Evolutionary conservation across 1,140 invertebrate species (phyloP).

Genomic region (Saccostrea echinata): DNA sequence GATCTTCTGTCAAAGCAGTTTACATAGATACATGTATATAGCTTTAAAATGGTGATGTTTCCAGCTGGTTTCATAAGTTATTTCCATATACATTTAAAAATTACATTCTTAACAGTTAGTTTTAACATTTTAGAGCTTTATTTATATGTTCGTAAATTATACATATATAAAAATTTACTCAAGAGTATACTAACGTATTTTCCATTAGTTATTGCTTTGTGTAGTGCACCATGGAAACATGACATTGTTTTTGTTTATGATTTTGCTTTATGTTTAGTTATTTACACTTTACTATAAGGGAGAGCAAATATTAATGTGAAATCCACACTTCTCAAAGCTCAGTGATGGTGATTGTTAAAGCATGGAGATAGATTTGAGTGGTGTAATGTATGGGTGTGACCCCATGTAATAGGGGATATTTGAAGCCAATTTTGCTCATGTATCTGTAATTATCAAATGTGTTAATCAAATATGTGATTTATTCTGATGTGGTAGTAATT

Average conservation of each 20-base stretch:
- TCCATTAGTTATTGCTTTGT: not conserved
- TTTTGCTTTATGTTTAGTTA: not conserved
- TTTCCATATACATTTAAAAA: not conserved
- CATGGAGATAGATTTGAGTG: not conserved
- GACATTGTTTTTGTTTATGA: not conserved
- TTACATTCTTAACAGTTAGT: not conserved
- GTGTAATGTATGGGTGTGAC: not conserved
- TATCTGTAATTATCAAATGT: too few relatives aligned
- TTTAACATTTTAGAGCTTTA: not conserved
- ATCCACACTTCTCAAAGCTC: slow-evolving; percentile 20
- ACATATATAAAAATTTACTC: not conserved
- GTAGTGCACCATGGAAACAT: not conserved
- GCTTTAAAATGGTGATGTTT: not conserved
- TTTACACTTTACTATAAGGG: slow-evolving; percentile 23
- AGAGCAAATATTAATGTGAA: slow-evolving; percentile 25
- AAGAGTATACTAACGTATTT: too few relatives aligned
- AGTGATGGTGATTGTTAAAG: not conserved
- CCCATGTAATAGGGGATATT: not conserved
- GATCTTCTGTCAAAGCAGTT: too few relatives aligned
- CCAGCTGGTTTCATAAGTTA: not conserved
- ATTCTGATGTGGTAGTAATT: too few relatives aligned
- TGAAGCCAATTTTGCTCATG: too few relatives aligned
- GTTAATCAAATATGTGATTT: too few relatives aligned
- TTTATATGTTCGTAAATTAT: not conserved
- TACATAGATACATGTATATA: too few relatives aligned